Evolutionary conservation across 37 sponge, comb jelly and placozoan genomes (phyloP).

Genomic region (Bolinopsis microptera): DNA sequence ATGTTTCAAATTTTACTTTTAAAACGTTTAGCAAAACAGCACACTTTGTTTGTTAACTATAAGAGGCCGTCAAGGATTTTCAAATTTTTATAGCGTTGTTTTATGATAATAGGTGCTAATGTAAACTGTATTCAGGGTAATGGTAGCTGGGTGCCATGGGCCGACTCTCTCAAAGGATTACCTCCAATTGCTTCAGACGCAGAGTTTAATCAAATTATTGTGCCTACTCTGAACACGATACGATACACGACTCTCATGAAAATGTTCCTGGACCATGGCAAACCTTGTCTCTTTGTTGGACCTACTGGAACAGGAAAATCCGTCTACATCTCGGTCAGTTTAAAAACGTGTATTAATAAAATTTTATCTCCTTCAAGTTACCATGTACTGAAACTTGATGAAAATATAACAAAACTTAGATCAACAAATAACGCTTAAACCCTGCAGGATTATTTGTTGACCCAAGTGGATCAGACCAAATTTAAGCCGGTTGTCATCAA

Average conservation of each 20-base stretch:
- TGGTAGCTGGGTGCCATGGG: constrained; percentile 87
- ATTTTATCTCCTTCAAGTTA: too few species aligned
- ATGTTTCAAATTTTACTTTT: too few species aligned
- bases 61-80: too few species aligned
- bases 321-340: constrained; percentile 84
- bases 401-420: background rate
- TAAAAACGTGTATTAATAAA: too few species aligned
- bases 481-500: constrained; percentile 97
- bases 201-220: constrained; percentile 87
- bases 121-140: too few species aligned
- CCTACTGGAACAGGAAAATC: constrained; percentile 99
- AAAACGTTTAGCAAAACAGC: too few species aligned
- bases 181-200: constrained; percentile 82
- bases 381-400: too few species aligned
- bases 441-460: constrained; percentile 86
- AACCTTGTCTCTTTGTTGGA: constrained; percentile 90
- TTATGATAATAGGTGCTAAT: too few species aligned
- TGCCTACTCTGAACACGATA: constrained; percentile 95
- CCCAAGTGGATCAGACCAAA: constrained; percentile 83
- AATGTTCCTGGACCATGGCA: constrained; percentile 82
- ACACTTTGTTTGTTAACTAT: too few species aligned
- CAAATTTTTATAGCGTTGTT: too few species aligned
- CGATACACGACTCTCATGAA: constrained; percentile 94
- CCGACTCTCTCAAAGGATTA: constrained; percentile 71
- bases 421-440: background rate